Percentiles rank a stretch among this genome's conserved stretches.
Conservation (phyloP, 2,113 vertebrate species). For the Strix uralensis region DNA sequence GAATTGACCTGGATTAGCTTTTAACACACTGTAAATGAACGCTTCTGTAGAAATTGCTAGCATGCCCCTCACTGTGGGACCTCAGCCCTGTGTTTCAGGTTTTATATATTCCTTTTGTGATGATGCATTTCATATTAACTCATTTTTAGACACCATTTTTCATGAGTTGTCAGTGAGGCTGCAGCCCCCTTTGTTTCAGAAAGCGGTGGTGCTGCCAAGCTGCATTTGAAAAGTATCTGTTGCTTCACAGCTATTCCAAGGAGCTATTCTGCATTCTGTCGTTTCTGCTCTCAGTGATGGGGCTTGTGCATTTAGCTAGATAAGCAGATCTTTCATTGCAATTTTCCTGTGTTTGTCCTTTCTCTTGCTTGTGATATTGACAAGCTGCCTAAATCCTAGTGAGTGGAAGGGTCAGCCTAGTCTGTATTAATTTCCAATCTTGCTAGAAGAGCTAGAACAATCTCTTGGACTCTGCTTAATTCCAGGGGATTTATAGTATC, state of each 20-base stretch:
- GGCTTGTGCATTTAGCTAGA: slow-evolving; percentile 44
- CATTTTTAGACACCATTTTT: slow-evolving; percentile 47
- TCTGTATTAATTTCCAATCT: slow-evolving; percentile 34
- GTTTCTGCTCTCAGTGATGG: background rate
- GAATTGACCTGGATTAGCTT: slow-evolving; percentile 65
- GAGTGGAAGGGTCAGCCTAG: slow-evolving; percentile 26
- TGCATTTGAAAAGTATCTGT: slow-evolving; percentile 39
- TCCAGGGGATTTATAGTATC: background rate
- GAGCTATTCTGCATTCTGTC: slow-evolving; percentile 44
- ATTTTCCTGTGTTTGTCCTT: slow-evolving; percentile 47
- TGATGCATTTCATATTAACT: slow-evolving; percentile 41
- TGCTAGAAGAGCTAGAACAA: background rate
- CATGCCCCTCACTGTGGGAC: background rate
- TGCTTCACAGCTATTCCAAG: slow-evolving; percentile 26
- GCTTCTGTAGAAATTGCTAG: slow-evolving; percentile 25
- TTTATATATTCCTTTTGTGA: slow-evolving; percentile 36
- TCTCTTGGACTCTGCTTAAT: background rate
- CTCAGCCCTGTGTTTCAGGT: background rate
- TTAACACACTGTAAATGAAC: slow-evolving; percentile 49
- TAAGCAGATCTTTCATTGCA: slow-evolving; percentile 54
- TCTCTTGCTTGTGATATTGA: slow-evolving; percentile 39
- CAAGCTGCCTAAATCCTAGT: background rate
- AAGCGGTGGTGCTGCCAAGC: slow-evolving; percentile 7
- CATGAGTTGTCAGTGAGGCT: slow-evolving; percentile 20
- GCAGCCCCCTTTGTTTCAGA: slow-evolving; percentile 30